phyloP scores from a whole-genome alignment of 2,113 vertebrate genomes.

The Felis catus region F.catus_Fca126_mat1.0 CM031412.1:76433001-76433500 shows the following conservation, averaged over 20 bases:
- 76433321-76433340: conserved; percentile 14
- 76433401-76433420: not conserved
- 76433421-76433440: not conserved
- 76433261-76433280: not conserved
- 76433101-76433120: not conserved
- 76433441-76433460: not conserved
- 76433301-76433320: conserved; percentile 41
- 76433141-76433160: no score
- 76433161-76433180: not conserved
- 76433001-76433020: not conserved
- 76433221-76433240: not conserved
- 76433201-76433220: not conserved
- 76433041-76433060: not conserved
- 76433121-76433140: not conserved
- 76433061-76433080: not conserved
- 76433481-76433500: not conserved
- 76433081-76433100: not conserved
- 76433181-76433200: no score
- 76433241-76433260: not conserved
- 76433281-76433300: conserved; percentile 36
- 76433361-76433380: conserved; percentile 11
- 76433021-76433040: not conserved
- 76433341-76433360: not conserved
- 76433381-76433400: conserved; percentile 40
- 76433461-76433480: conserved; percentile 2